Percentiles rank a stretch among this genome's conserved stretches.
phyloP scores from a whole-genome alignment of 2,113 vertebrate genomes.

The Emydura subglobosa region DNA sequence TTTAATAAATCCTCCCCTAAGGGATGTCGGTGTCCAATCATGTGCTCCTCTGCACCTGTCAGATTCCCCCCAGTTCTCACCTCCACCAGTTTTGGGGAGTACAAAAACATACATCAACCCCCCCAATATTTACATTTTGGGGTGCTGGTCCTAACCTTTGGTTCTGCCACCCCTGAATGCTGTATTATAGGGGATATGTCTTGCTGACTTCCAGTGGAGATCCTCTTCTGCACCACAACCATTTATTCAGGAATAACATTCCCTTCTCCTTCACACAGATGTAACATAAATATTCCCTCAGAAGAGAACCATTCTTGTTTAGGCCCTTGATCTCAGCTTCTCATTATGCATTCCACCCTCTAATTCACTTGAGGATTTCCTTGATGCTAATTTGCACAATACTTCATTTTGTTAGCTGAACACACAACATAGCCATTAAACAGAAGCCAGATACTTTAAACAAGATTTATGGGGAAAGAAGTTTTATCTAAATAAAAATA shows the following conservation, averaged over 20 bases:
- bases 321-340: constrained; percentile 72
- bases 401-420: constrained; percentile 70
- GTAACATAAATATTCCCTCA: constrained; percentile 70
- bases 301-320: constrained; percentile 60
- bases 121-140: background rate
- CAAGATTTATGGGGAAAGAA: constrained; percentile 31
- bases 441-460: constrained; percentile 36
- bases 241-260: constrained; percentile 21
- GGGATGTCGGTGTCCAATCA: background rate
- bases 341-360: constrained; percentile 75
- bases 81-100: background rate
- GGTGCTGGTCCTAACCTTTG: background rate
- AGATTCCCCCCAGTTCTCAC: background rate
- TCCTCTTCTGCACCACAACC: background rate
- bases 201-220: background rate
- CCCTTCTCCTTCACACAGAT: constrained; percentile 56
- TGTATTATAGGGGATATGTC: background rate
- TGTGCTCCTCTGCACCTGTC: background rate
- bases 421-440: constrained; percentile 24
- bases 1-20: background rate
- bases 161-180: background rate
- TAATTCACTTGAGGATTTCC: constrained; percentile 69
- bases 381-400: constrained; percentile 72
- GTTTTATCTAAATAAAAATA: constrained; percentile 37
- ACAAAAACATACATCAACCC: background rate